Percentiles rank a stretch among this genome's conserved stretches.
phyloP scores from a whole-genome alignment of 2,888 invertebrate species.

The Candidula unifasciata region DNA sequence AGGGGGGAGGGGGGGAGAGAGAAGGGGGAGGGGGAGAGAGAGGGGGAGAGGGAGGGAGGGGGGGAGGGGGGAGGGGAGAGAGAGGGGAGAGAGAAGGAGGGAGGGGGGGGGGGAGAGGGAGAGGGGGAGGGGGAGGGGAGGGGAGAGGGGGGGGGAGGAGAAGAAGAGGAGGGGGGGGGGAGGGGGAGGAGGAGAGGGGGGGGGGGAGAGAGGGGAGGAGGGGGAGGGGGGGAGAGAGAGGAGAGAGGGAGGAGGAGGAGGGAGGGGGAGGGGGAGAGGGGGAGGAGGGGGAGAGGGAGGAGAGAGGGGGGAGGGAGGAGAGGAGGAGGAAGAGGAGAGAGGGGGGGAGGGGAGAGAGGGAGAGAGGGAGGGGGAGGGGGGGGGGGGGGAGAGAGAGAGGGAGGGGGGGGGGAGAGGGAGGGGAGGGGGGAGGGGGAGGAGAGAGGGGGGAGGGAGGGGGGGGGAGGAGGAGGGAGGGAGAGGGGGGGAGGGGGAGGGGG shows the following conservation, averaged over 20 bases:
- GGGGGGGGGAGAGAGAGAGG: background rate
- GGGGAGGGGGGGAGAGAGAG: background rate
- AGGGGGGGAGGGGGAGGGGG: background rate
- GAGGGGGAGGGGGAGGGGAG: background rate
- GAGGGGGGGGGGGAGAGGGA: background rate
- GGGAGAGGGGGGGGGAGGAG: background rate
- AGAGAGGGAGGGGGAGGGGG: background rate
- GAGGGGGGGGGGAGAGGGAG: background rate
- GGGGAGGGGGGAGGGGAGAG: background rate
- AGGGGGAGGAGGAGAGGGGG: slow-evolving; percentile 20
- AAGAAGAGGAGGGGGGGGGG: background rate
- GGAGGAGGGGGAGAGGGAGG: slow-evolving; percentile 19
- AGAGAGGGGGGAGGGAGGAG: no score
- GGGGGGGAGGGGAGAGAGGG: background rate
- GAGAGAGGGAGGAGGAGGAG: background rate
- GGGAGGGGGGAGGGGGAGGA: background rate
- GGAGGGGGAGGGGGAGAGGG: slow-evolving; percentile 19
- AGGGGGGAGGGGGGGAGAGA: background rate
- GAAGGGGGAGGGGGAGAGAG: background rate
- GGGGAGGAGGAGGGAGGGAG: background rate
- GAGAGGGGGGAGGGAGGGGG: slow-evolving; percentile 10
- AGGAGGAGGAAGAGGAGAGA: background rate
- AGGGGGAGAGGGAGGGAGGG: background rate
- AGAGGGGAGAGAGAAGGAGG: background rate
- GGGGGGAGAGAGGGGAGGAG: background rate